Evolutionary conservation across 2,797 vertebrate genomes (phyloP).

Genomic region (Peromyscus attwateri): DNA sequence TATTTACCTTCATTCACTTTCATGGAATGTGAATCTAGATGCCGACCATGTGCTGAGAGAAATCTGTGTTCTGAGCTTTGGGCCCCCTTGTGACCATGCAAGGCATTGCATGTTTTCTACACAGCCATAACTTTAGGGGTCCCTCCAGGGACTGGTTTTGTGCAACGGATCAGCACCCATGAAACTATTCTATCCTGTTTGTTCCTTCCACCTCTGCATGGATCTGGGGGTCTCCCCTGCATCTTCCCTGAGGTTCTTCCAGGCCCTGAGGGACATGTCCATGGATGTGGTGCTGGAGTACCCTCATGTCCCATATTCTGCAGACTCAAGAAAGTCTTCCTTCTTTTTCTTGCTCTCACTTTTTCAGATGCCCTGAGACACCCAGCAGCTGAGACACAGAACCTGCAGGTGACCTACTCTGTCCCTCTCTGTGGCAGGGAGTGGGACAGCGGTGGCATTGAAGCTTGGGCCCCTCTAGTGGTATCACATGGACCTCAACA

Average conservation of each 20-base stretch:
- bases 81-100: background rate
- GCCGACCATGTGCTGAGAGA: background rate
- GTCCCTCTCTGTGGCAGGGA: background rate
- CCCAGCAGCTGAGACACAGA: background rate
- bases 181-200: background rate
- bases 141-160: background rate
- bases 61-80: background rate
- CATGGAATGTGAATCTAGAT: background rate
- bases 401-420: background rate
- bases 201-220: background rate
- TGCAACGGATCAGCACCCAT: background rate
- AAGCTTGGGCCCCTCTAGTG: background rate
- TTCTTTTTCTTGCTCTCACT: background rate
- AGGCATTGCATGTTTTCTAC: background rate
- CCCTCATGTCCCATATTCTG: background rate
- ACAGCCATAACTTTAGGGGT: background rate
- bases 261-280: background rate
- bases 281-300: background rate
- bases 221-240: background rate
- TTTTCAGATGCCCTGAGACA: background rate
- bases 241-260: background rate
- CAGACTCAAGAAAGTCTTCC: no score
- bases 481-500: no score
- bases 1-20: background rate
- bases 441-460: background rate